Evolutionary conservation across 2,797 vertebrate species (phyloP), one percentile per base, ranked within the genome.

Genomic region (Periparus ater): DNA sequence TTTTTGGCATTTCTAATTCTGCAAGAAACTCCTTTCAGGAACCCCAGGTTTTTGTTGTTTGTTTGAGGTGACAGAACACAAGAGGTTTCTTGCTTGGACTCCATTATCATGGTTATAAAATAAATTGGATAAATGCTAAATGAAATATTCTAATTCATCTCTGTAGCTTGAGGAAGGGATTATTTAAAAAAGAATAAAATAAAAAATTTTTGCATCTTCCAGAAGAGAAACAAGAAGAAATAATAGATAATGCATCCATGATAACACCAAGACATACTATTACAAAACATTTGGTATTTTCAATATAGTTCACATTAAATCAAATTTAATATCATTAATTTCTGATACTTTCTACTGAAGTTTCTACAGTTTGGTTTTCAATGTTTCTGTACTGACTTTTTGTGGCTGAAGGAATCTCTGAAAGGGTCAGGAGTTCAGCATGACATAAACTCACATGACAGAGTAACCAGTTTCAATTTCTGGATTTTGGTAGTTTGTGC

Each of bases 21-120:
- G 0, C 27, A 13, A 45, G 8, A 48, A 82, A 1, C 10, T 54
- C 36, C 15, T 54, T 53, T 75, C 15, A 45, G 48, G 32, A 36
- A 4, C 11, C 5, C 1, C 1, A 17, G 45, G 8, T 9, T 13
- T 65, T 78, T 12, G 3, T 19, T 48, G 10, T 11, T 65, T 11
- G 1, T 2, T 86, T 61, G 42, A 77, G 22, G 23, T 48, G 21
- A 14, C 51, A 87, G 47, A 34, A 73, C 19, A 44, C 1, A 4
- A 29, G 30, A 65, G 50, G 29, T 71, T 75, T 67, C 36, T 89
- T 73, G 7, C 51, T 65, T 57, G 15, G 47, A 48, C 19, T 55
- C 27, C 2, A 6, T n/a, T 34, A 36, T n/a, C 12, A 12, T 21
- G 45, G 27, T 13, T 36, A 9, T 15, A 62, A 70, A 84, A 17